Percentiles rank a stretch among this genome's conserved stretches.
Conservation (phyloP, 2,888 invertebrate species). For the Keiferia lycopersicella region DNA sequence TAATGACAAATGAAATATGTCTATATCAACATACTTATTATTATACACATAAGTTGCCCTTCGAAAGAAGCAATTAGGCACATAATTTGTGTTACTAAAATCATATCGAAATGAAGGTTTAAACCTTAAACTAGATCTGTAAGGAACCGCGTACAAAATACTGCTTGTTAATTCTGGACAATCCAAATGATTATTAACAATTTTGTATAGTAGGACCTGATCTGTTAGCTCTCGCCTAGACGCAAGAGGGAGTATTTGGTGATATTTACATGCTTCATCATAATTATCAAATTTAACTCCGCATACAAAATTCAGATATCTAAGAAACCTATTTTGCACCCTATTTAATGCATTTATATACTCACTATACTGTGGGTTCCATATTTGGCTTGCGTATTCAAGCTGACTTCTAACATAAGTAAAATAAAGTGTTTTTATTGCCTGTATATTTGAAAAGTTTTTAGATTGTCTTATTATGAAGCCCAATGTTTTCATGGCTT, state of each 20-base stretch:
- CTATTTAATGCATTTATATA: not conserved
- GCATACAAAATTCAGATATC: not conserved
- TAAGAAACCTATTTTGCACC: not conserved
- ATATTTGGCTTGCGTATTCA: not conserved
- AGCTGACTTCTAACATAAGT: not conserved
- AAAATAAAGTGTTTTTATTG: not conserved
- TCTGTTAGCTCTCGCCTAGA: not conserved
- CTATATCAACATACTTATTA: no score
- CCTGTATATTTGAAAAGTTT: not conserved
- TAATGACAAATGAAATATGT: no score
- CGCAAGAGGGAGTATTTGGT: not conserved
- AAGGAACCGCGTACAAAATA: not conserved
- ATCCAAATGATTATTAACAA: not conserved
- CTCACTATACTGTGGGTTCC: not conserved
- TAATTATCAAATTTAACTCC: not conserved
- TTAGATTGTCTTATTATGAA: slow-evolving; percentile 11
- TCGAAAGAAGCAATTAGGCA: not conserved
- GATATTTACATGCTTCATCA: not conserved
- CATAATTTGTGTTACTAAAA: slow-evolving; percentile 18
- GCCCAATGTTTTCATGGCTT: not conserved
- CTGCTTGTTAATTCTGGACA: not conserved
- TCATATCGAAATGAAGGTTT: not conserved
- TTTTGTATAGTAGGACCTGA: not conserved
- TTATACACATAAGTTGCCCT: no score
- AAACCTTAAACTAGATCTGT: not conserved